Base-by-base conservation (phyloP, 2,113 vertebrate genomes). In the Phalacrocorax carbo region DNA sequence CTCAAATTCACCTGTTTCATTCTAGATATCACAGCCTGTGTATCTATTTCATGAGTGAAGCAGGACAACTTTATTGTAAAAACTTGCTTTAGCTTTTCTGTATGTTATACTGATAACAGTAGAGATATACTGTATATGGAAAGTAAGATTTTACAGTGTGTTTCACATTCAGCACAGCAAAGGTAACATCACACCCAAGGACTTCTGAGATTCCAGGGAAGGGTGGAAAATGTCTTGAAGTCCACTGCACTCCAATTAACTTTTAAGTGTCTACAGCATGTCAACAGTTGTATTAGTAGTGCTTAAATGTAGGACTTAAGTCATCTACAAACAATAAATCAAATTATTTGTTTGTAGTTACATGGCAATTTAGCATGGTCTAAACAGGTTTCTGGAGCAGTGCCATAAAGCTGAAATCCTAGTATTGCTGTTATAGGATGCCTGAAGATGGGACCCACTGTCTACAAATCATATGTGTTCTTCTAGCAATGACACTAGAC, bases 231-330 rank as follows among this genome's bases (percentile, higher is more conserved):
- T 23, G 23, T 11, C 4, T 15, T 57, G 13, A 65, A 72, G 20
- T 7, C 46, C 15, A 9, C 3, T 2, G 1, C 52, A 57, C 2
- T 18, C 27, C 40, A 52, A 4, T 29, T 23, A 64, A 51, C 5
- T 73, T 79, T 83, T 68, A 18, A 55, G 9, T 57, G 15, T 29
- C 32, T 81, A n/a, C 17, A 81, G 11, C 34, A 30, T 12, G 6
- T 51, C 52, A 90, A 38, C 9, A 26, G 10, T 42, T 60, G 15
- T 29, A 6, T 49, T 54, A 68, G 9, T 10, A 58, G 11, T 22
- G 10, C 3, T 73, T 55, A 86, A 86, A 83, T 26, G 19, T 10
- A 42, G 5, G 10, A 60, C 6, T n/a, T 51, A 12, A 62, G 27
- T 85, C 7, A 58, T 29, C 11, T 57, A 48, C 16, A 9, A 71